These are phyloP conservation scores for Erpornis zantholeuca DNA, from an alignment of 2,113 vertebrate genomes.

Conservation along the genomic window DNA sequence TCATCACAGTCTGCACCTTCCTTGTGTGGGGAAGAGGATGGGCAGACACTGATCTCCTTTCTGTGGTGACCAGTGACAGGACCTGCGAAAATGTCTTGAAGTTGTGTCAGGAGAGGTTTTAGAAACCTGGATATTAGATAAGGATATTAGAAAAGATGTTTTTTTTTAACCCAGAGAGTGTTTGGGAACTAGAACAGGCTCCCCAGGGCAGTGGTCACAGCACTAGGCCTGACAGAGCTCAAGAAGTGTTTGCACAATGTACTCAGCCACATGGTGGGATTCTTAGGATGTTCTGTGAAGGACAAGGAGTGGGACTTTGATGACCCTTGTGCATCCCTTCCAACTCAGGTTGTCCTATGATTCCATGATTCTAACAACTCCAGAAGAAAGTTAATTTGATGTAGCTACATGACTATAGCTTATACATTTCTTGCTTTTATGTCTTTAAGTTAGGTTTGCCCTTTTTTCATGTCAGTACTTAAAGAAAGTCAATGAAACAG, in stretches of 20 bases:
- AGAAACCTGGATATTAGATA: rapidly evolving
- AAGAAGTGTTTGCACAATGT: not conserved
- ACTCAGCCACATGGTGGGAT: not conserved
- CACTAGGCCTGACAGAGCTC: not conserved
- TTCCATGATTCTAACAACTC: not conserved
- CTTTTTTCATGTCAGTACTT: not conserved
- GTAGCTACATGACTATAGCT: not conserved
- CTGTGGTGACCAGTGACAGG: not conserved
- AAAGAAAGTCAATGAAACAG: not conserved
- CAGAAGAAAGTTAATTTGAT: not conserved
- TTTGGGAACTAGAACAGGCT: not conserved
- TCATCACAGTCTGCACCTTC: not conserved
- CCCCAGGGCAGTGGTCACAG: no score
- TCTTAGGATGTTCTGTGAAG: no score
- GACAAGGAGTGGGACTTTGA: no score
- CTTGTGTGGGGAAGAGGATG: not conserved
- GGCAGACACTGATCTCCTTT: not conserved
- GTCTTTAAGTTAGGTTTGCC: not conserved
- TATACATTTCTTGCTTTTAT: not conserved
- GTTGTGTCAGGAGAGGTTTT: not conserved
- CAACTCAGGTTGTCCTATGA: not conserved
- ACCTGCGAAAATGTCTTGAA: not conserved
- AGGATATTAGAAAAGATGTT: not conserved
- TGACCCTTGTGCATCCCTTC: not conserved
- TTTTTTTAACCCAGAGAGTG: not conserved